Base-by-base conservation (phyloP, 1,140 invertebrate species). In the Lepidurus packardi region DNA sequence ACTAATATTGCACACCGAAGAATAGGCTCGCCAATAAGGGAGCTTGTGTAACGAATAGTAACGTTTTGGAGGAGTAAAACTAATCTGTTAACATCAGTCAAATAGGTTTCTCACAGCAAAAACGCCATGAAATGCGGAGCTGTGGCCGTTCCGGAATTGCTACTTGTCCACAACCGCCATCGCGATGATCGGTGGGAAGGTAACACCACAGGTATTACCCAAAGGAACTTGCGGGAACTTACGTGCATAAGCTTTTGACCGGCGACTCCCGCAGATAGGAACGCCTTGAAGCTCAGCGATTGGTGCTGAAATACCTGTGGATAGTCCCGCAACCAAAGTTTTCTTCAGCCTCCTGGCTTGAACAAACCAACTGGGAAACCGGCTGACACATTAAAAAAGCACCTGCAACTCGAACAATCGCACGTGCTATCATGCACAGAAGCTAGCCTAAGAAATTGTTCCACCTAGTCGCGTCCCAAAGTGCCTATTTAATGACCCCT, bases 251-350 rank as follows among this genome's bases (percentile, higher is more conserved):
- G 53, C 53, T 65, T 65, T 65, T 65, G 16, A 65, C 6, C 8
- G 53, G 53, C 53, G 53, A 9, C 53, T 65, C 53, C 53, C 53
- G 53, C 53, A 21, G 53, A n/a, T 16, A 65, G 53, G 53, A 65
- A 65, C 53, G 53, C 53, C 53, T 65, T 65, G 53, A 65, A 65
- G 53, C n/a, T 65, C 53, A 7, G 53, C 53, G 53, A 65, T 65
- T 65, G 53, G 53, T 65, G 53, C 53, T 65, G 53, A 65, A 65
- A 65, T 65, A 65, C 53, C 53, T 65, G 53, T 65, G 53, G 53
- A 65, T 9, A 65, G 53, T 65, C 53, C 53, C 53, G 53, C 21
- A 21, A 13, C 53, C 21, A n/a, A 21, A n/a, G 53, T 65, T 65
- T 65, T 21, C 21, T 21, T n/a, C 53, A 65, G 53, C 53, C 53